Evolutionary conservation across 2,113 vertebrate genomes (phyloP).

Genomic region (Damaliscus lunatus): DNA sequence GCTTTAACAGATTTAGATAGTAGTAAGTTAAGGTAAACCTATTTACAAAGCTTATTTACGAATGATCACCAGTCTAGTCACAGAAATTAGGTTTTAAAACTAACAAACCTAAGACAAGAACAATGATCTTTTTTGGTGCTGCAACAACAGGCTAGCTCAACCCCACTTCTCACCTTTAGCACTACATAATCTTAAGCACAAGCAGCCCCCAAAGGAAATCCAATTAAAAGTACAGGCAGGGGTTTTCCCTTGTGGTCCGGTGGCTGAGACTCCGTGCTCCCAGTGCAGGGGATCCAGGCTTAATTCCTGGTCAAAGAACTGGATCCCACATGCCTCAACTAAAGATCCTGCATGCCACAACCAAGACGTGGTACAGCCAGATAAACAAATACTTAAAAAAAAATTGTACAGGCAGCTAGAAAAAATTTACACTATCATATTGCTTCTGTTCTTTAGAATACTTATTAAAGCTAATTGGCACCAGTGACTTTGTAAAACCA

Average conservation of each 20-base stretch:
- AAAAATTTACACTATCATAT: background rate
- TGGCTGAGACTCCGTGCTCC: background rate
- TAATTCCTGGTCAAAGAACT: background rate
- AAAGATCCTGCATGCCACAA: background rate
- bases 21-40: background rate
- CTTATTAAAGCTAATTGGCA: background rate
- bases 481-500: background rate
- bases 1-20: background rate
- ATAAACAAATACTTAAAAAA: background rate
- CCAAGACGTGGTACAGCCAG: background rate
- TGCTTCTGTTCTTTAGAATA: background rate
- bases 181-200: background rate
- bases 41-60: conserved; percentile 13
- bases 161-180: background rate
- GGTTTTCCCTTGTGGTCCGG: background rate
- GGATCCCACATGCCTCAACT: background rate
- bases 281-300: background rate
- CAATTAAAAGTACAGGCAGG: background rate
- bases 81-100: background rate
- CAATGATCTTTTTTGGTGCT: background rate
- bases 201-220: background rate
- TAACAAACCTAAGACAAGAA: background rate
- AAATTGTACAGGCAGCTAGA: background rate
- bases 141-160: background rate
- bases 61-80: background rate